Evolutionary conservation across 2,113 vertebrate genomes (phyloP), one percentile per base, ranked within the genome.

Genomic region (Pelecanoides urinatrix): DNA sequence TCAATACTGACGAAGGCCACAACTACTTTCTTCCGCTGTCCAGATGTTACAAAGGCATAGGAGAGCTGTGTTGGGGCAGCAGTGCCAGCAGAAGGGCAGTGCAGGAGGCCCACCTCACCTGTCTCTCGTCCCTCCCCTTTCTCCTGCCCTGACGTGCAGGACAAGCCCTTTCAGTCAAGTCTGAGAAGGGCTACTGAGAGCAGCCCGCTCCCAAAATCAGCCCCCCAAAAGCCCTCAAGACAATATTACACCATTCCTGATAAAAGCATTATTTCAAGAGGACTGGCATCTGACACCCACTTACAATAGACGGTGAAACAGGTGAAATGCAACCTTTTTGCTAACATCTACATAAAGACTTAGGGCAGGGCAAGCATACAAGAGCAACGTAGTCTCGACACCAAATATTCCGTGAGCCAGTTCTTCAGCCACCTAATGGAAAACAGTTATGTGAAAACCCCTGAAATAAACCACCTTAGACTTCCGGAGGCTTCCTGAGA

Each of bases 21-120:
- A 38, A 29, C 72, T 78, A 42, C 56, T 95, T 96, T 76, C 84
- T 87, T 67, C 89, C 7, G 1, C 84, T 67, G 61, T 36, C 63
- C 92, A 95, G 88, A 95, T 80, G 86, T 70, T 47, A 36, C 52
- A 79, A 44, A 88, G 91, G 74, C 86, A 58, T 5, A 73, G 2
- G 13, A 14, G 77, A 94, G 93, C 88, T 89, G 88, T 75, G 68
- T 40, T 61, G 0, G 2, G 67, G 62, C 88, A 58, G 80, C 68
- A 72, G 62, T 30, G 67, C 50, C 76, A 82, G 91, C 68, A 84
- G 74, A 80, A 91, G 42, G 66, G 55, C 86, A 55, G 56, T 7
- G 84, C 70, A 70, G 63, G 32, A 89, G 18, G 11, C n/a, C 27
- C 91, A 36, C 29, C 70, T 56, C 18, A 3, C 94, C 81, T 61